Evolutionary conservation across 2,888 invertebrate genomes (phyloP), one percentile per base, ranked within the genome.

Genomic region (Conomelus anceps): DNA sequence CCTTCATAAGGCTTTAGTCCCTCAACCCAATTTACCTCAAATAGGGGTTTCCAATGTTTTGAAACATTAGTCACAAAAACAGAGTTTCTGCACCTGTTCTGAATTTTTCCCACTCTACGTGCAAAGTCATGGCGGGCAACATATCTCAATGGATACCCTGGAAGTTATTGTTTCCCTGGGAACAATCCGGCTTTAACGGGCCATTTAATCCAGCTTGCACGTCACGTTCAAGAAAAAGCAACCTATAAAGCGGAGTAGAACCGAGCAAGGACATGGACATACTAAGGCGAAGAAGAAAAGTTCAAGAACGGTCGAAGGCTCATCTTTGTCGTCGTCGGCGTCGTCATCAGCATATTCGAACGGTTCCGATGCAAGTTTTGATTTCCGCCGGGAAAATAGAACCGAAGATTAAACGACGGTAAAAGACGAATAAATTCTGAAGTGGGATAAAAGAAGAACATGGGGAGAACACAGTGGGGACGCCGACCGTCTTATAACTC

Each of bases 361-460:
- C 63, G 13, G 63, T 63, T 63, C 63, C 63, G 63, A 63, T 63
- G 63, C 63, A 63, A 63, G 86, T 86, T 86, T n/a, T 86, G 86
- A 86, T 86, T 86, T 86, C 86, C 86, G 86, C 24, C 22, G 86
- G 86, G 86, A 86, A 86, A 86, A 86, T 86, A 86, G 29, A 86
- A 86, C 24, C 86, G 22, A 86, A 86, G 86, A 29, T 86, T 86
- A 86, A 86, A 86, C 86, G 86, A 86, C 29, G 86, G 63, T 63
- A n/a, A 63, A 63, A 63, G 63, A 63, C 63, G 63, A 63, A 63
- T 63, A 63, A 63, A 63, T 63, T 63, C 63, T 63, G 63, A 63
- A 63, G 63, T 63, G 63, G 63, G 63, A 63, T 63, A 63, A n/a
- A 63, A 63, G 63, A 63, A 7, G 63, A 20, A 13, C 41, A 20